Evolutionary conservation across 2,113 vertebrate species (phyloP).

Genomic region (Myrmecophaga tridactyla): DNA sequence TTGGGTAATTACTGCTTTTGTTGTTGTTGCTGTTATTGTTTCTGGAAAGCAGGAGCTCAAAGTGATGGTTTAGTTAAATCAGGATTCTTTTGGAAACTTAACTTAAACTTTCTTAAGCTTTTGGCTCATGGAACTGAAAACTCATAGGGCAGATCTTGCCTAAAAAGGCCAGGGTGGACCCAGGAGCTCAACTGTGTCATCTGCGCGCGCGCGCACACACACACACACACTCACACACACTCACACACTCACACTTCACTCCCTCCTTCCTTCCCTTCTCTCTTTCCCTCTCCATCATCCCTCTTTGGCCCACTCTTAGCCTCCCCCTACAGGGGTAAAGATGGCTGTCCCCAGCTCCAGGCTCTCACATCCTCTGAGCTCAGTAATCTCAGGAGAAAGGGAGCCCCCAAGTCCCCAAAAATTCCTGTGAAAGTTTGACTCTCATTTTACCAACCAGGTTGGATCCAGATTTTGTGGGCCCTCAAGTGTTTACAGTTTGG

Average conservation of each 20-base stretch:
- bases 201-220: fast-evolving
- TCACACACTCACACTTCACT: fast-evolving
- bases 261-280: no score
- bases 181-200: background rate
- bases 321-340: background rate
- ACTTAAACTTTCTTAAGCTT: background rate
- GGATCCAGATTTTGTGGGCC: background rate
- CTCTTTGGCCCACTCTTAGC: background rate
- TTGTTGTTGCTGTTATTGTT: background rate
- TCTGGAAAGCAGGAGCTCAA: background rate
- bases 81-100: background rate
- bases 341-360: background rate
- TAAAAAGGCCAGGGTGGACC: background rate
- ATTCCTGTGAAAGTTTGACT: background rate
- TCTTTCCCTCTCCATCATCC: fast-evolving
- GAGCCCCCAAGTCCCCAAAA: background rate
- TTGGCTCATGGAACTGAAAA: background rate
- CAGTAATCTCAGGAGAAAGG: background rate
- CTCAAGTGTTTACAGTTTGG: background rate
- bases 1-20: background rate
- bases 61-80: background rate
- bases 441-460: background rate
- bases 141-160: background rate
- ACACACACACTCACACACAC: background rate
- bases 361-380: fast-evolving